Percentiles rank a stretch among this genome's conserved stretches.
These are phyloP conservation scores for Macroglossus sobrinus DNA, from an alignment of 2,113 vertebrate genomes.

Conservation along the genomic window DNA sequence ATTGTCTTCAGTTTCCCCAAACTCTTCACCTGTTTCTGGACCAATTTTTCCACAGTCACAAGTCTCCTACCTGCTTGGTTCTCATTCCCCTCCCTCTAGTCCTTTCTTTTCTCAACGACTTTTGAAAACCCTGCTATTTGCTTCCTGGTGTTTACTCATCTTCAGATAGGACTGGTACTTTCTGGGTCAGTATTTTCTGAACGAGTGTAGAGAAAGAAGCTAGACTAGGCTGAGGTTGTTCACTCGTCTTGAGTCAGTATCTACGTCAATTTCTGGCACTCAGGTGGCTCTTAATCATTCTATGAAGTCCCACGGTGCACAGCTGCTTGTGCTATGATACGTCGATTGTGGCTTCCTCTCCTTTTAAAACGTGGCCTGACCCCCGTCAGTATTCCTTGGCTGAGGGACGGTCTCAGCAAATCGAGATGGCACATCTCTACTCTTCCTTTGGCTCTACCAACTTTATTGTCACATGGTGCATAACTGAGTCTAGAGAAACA, in stretches of 20 bases:
- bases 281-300: too few relatives aligned
- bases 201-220: neutral
- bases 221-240: too few relatives aligned
- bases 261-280: rapidly evolving
- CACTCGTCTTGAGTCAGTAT: rapidly evolving
- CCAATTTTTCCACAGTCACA: too few relatives aligned
- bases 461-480: rapidly evolving
- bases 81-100: neutral
- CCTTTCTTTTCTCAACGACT: neutral
- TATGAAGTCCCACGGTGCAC: rapidly evolving
- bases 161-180: neutral
- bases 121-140: neutral
- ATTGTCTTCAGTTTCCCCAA: neutral
- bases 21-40: neutral
- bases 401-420: neutral
- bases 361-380: neutral
- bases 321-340: rapidly evolving
- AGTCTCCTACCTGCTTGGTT: neutral
- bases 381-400: neutral
- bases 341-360: neutral
- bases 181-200: neutral
- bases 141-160: neutral
- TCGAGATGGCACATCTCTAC: rapidly evolving
- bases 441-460: neutral
- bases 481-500: rapidly evolving